Percentiles rank a stretch among this genome's conserved stretches.
These are phyloP conservation scores for Mormyrus lacerda DNA, from an alignment of 2,113 vertebrate genomes.

Conservation along the genomic window DNA sequence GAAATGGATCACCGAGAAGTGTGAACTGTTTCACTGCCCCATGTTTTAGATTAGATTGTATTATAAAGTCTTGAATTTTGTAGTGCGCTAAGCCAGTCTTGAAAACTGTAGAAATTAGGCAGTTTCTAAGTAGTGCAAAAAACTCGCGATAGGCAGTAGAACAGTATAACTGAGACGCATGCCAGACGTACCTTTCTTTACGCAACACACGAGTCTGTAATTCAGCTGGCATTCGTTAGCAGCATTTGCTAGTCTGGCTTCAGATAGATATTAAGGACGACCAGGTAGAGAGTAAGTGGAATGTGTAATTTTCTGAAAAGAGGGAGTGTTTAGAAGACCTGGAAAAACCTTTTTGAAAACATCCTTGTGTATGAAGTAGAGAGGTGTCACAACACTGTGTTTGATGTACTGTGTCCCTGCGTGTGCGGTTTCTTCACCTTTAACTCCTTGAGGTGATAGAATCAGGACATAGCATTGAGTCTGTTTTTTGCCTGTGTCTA, in stretches of 20 bases:
- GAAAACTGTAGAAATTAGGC: background rate
- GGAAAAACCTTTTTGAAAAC: background rate
- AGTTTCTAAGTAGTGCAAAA: background rate
- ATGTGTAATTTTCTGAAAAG: slow-evolving; percentile 25
- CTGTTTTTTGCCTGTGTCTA: background rate
- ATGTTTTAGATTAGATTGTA: background rate
- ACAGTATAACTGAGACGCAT: background rate
- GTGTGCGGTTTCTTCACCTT: background rate
- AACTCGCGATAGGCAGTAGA: background rate
- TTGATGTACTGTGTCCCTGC: slow-evolving; percentile 12
- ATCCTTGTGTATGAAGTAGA: slow-evolving; percentile 20
- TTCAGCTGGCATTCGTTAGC: background rate
- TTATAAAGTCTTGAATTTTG: background rate
- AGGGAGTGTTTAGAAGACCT: slow-evolving; percentile 37
- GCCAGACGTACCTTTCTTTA: background rate
- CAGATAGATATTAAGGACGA: background rate
- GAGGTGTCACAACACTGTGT: slow-evolving; percentile 15
- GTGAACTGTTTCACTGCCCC: slow-evolving; percentile 19
- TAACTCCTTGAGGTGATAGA: background rate
- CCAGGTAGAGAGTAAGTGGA: background rate
- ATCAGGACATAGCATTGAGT: background rate
- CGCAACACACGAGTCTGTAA: background rate
- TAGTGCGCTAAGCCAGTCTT: background rate
- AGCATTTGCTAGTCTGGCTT: background rate
- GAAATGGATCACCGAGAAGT: slow-evolving; percentile 57